A percentile compares a stretch with the other conserved stretches of the same genome.
Evolutionary conservation across 2,888 invertebrate genomes (phyloP).

Genomic region (Neria commutata): DNA sequence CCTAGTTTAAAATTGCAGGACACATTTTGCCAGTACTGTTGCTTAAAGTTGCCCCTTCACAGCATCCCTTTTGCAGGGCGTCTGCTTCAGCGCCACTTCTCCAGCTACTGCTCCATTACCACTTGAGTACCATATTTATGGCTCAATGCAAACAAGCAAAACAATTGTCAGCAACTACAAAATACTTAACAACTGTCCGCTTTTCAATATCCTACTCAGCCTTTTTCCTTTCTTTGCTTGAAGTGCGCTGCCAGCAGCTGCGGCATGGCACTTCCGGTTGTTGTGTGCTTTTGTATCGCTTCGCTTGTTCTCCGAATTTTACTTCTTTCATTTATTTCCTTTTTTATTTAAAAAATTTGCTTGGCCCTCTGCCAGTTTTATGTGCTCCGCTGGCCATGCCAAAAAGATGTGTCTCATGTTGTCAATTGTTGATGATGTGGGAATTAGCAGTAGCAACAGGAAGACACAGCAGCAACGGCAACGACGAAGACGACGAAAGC

Average conservation of each 20-base stretch:
- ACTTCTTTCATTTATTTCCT: no score
- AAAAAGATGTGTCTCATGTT: constrained; percentile 45
- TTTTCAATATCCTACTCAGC: constrained; percentile 35
- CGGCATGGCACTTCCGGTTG: no score
- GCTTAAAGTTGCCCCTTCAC: no score
- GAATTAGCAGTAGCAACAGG: constrained; percentile 37
- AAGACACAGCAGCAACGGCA: not conserved
- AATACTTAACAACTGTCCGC: constrained; percentile 49
- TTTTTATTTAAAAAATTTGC: no score
- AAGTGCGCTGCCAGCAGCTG: not conserved
- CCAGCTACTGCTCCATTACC: no score
- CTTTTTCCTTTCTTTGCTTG: constrained; percentile 5
- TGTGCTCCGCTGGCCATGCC: constrained; percentile 30
- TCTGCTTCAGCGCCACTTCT: no score
- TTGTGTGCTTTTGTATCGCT: not conserved
- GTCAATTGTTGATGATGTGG: constrained; percentile 51
- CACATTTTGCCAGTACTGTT: no score
- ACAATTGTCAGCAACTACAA: constrained; percentile 51
- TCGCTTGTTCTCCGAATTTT: not conserved
- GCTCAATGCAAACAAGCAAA: constrained; percentile 53
- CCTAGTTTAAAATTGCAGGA: no score
- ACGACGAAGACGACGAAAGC: not conserved
- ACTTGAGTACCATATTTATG: constrained; percentile 50
- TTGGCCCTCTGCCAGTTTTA: not conserved
- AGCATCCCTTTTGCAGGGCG: no score